Percentiles rank a stretch among this genome's conserved stretches.
Conservation (phyloP, 2,797 vertebrate genomes). For the Otolemur crassicaudatus region DNA sequence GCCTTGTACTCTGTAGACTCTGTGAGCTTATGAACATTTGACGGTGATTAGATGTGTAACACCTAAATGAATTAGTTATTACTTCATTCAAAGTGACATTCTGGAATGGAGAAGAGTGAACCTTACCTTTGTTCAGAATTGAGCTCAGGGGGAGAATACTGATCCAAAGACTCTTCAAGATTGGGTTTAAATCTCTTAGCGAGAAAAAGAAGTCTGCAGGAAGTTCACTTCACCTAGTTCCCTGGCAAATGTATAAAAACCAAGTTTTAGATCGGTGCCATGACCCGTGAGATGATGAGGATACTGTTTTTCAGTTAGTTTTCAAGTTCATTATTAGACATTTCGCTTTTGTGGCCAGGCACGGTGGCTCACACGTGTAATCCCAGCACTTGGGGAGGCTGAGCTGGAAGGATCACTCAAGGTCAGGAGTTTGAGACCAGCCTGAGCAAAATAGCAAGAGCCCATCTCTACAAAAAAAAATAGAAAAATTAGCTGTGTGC, state of each 20-base stretch:
- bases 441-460: too few species aligned
- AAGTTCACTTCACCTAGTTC: not conserved
- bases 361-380: too few species aligned
- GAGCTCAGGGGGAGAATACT: constrained; percentile 26
- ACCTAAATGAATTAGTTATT: constrained; percentile 9
- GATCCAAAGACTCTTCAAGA: constrained; percentile 25
- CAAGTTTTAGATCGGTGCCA: not conserved
- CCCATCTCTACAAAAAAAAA: too few species aligned
- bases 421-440: too few species aligned
- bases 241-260: not conserved
- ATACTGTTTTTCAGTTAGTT: not conserved
- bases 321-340: not conserved
- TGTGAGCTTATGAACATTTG: constrained; percentile 31
- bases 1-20: not conserved
- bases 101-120: not conserved
- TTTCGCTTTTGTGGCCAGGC: not conserved
- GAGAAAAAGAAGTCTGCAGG: not conserved
- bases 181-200: constrained; percentile 10
- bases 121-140: constrained; percentile 46
- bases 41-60: not conserved
- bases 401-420: too few species aligned
- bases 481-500: too few species aligned
- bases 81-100: constrained; percentile 34
- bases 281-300: not conserved
- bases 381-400: too few species aligned